Conservation (phyloP, 1,140 invertebrate genomes). For the Battus philenor region DNA sequence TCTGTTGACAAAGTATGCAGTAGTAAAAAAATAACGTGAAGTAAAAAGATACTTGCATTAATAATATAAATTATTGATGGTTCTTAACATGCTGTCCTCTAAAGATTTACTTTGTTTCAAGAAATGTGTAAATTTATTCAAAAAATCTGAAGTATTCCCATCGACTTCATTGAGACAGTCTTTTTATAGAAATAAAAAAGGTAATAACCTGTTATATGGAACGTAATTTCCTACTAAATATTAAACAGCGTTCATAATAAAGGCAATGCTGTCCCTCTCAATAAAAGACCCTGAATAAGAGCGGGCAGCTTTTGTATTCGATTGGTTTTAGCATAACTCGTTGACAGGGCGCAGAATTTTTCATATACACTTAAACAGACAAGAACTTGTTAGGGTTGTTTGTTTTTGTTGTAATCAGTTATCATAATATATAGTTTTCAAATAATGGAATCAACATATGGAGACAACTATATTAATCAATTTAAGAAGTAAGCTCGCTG, state of each 20-base stretch:
- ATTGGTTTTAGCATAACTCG: slow-evolving; percentile 46
- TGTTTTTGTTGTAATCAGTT: too few relatives aligned
- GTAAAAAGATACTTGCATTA: too few relatives aligned
- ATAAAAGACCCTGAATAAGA: slow-evolving; percentile 24
- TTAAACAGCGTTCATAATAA: slow-evolving; percentile 19
- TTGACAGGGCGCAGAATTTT: slow-evolving; percentile 19
- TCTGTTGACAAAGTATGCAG: too few relatives aligned
- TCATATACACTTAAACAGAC: not conserved
- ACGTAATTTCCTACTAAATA: slow-evolving; percentile 14
- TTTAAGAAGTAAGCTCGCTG: too few relatives aligned
- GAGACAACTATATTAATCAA: too few relatives aligned
- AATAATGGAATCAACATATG: too few relatives aligned
- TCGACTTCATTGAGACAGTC: not conserved
- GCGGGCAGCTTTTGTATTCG: slow-evolving; percentile 19
- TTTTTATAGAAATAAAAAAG: slow-evolving; percentile 2
- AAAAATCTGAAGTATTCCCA: not conserved
- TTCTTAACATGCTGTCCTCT: too few relatives aligned
- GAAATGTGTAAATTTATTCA: too few relatives aligned
- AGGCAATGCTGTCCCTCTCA: slow-evolving; percentile 25
- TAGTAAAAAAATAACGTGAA: too few relatives aligned
- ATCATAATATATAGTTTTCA: too few relatives aligned
- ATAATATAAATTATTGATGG: too few relatives aligned
- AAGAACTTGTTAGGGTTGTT: not conserved
- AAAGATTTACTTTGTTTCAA: too few relatives aligned
- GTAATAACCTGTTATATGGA: slow-evolving; percentile 12